A percentile compares a stretch with the other conserved stretches of the same genome.
Evolutionary conservation across 2,888 invertebrate species (phyloP).

Genomic region (Caenorhabditis macrosperma): DNA sequence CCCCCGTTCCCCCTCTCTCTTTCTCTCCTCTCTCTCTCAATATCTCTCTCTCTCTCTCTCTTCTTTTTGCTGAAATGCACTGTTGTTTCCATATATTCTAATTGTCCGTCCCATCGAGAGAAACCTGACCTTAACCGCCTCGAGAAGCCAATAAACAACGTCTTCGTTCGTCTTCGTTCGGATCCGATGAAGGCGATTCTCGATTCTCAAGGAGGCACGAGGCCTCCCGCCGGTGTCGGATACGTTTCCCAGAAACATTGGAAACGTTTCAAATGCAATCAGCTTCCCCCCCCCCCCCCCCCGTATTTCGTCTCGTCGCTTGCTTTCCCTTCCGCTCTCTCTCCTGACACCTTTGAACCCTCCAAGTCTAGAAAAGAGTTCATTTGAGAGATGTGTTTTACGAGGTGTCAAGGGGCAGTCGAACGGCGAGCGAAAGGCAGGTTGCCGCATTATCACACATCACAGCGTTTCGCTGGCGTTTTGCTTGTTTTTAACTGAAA

Average conservation of each 20-base stretch:
- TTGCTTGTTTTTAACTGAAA: background rate
- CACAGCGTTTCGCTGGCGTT: background rate
- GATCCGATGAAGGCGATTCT: background rate
- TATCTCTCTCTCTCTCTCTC: background rate
- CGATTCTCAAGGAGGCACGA: too few species aligned
- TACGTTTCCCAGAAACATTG: constrained; percentile 6
- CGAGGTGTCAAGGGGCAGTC: background rate
- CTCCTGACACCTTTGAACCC: too few species aligned
- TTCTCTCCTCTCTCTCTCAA: background rate
- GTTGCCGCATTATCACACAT: background rate
- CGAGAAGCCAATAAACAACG: too few species aligned
- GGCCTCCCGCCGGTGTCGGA: too few species aligned
- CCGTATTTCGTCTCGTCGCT: background rate
- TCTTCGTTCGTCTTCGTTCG: too few species aligned
- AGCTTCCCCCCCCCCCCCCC: background rate
- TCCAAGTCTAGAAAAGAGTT: too few species aligned
- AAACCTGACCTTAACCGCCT: too few species aligned
- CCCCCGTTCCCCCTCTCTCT: background rate
- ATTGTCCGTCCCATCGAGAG: too few species aligned
- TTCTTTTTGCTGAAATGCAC: too few species aligned
- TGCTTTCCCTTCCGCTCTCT: background rate
- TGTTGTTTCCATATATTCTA: too few species aligned
- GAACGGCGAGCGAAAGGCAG: background rate
- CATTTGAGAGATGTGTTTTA: background rate
- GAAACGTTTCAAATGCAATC: constrained; percentile 6